A percentile compares a stretch with the other conserved stretches of the same genome.
phyloP scores from a whole-genome alignment of 2,888 invertebrate genomes.

The Papilio demoleus region DNA sequence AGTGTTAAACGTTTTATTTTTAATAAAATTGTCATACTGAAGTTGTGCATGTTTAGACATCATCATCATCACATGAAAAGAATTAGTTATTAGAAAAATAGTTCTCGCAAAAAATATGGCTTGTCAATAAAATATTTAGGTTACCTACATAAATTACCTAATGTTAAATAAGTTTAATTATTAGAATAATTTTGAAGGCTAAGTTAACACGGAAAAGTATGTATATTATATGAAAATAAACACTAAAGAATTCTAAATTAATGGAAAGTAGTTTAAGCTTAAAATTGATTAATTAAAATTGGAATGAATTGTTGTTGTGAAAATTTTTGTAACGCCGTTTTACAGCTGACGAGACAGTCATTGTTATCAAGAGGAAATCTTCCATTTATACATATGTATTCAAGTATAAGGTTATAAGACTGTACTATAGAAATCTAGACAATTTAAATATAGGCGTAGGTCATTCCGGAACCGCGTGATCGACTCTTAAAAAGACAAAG shows the following conservation, averaged over 20 bases:
- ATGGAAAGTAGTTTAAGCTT: no score
- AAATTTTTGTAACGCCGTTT: no score
- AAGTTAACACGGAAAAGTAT: no score
- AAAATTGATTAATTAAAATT: no score
- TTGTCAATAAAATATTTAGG: neutral
- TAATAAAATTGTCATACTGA: no score
- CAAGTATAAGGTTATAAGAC: neutral
- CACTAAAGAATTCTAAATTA: no score
- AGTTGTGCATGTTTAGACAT: no score
- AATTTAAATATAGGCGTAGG: neutral
- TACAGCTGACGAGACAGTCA: neutral
- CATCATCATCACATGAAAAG: no score
- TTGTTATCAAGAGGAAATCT: neutral
- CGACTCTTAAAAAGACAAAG: conserved; percentile 2
- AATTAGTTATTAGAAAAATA: neutral
- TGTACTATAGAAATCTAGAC: neutral
- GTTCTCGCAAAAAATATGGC: neutral
- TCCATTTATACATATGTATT: neutral
- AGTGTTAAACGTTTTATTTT: no score
- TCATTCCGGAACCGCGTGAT: conserved; percentile 17
- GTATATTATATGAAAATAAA: no score
- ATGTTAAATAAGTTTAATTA: neutral
- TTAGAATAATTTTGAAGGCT: no score
- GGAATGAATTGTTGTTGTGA: no score
- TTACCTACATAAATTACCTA: neutral